Conservation (phyloP, 2,113 vertebrate species). For the Semnopithecus entellus region DNA sequence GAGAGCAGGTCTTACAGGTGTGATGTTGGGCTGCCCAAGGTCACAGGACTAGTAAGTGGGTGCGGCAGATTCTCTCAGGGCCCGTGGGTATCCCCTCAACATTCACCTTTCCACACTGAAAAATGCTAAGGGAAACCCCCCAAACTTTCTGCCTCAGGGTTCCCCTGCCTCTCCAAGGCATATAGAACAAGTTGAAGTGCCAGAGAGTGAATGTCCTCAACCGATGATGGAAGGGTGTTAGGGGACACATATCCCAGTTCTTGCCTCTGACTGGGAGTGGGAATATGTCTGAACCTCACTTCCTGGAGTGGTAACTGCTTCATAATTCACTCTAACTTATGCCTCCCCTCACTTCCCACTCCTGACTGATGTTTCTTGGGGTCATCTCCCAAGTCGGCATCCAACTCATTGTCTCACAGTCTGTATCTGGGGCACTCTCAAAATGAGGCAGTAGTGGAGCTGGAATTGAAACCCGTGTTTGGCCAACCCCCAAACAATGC, state of each 20-base stretch:
- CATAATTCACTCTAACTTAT: background rate
- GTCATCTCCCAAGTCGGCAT: background rate
- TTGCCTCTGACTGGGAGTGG: background rate
- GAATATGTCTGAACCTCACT: background rate
- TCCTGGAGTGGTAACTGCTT: background rate
- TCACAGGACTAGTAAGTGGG: background rate
- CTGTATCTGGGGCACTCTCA: background rate
- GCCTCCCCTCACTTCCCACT: too few species aligned
- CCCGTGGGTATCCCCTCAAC: background rate
- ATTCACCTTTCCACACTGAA: background rate
- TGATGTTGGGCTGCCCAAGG: background rate
- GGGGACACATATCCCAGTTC: fast-evolving
- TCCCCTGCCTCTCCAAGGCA: background rate
- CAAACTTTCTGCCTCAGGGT: background rate
- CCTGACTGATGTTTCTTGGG: background rate
- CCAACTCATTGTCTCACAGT: background rate
- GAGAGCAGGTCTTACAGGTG: background rate
- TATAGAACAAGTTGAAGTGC: background rate
- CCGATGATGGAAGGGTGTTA: background rate
- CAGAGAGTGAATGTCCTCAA: background rate
- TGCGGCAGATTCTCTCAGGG: background rate
- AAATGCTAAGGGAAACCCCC: background rate
- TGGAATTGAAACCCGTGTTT: background rate
- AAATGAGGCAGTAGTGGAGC: background rate
- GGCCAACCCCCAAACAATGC: too few species aligned